Conservation (phyloP, 2,113 vertebrate species). For the Cepphus grylle region DNA sequence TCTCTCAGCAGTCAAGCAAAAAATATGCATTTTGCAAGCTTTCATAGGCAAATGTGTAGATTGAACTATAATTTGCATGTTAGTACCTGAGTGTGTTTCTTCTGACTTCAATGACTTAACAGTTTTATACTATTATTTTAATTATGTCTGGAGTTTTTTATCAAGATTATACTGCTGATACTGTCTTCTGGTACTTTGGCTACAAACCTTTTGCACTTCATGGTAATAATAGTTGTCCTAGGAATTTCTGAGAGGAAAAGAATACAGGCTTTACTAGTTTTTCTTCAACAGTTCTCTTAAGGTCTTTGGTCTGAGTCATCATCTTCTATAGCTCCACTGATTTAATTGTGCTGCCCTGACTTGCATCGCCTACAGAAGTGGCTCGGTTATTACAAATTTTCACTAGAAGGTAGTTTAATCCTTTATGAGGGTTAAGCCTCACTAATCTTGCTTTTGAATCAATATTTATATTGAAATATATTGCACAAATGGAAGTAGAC, state of each 20-base stretch:
- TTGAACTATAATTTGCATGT: background rate
- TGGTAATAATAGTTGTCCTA: background rate
- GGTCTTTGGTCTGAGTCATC: background rate
- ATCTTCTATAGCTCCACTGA: background rate
- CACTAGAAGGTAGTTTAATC: background rate
- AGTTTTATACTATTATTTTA: background rate
- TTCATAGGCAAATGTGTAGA: background rate
- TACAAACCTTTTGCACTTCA: background rate
- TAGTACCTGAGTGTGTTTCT: background rate
- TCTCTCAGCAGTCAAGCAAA: background rate
- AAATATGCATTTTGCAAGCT: background rate
- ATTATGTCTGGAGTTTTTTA: background rate
- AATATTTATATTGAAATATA: background rate
- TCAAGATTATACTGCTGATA: background rate
- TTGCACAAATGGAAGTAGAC: background rate
- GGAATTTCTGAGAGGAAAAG: background rate
- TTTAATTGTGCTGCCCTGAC: background rate
- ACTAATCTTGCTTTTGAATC: background rate
- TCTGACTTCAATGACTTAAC: background rate
- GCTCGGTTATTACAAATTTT: background rate
- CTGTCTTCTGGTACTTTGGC: background rate
- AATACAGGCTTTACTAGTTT: background rate
- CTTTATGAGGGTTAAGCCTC: background rate
- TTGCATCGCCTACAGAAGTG: background rate
- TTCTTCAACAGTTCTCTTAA: background rate